phyloP scores from a whole-genome alignment of 2,113 vertebrate genomes.

The Sphyrna mokarran region DNA sequence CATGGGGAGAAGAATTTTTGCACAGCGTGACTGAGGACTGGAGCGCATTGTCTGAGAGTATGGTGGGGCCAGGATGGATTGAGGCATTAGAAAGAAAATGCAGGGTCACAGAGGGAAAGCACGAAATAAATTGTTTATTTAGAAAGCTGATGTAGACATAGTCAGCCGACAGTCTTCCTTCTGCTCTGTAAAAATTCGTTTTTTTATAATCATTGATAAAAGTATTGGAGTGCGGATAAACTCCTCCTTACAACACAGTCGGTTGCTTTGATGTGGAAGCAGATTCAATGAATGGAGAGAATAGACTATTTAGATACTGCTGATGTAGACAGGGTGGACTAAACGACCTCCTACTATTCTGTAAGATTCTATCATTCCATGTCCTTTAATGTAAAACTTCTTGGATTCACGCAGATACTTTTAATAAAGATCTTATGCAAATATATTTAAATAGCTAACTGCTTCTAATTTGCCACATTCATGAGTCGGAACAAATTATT shows the following conservation, averaged over 20 bases:
- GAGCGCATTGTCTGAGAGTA: no score
- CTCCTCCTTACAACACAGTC: background rate
- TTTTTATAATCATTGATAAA: background rate
- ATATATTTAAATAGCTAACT: slow-evolving; percentile 19
- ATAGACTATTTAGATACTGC: background rate
- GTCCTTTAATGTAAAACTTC: background rate
- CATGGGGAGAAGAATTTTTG: no score
- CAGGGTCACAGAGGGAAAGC: no score
- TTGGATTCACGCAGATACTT: background rate
- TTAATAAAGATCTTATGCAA: background rate
- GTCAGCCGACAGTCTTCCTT: no score
- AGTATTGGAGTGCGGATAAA: background rate
- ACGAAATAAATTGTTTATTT: no score
- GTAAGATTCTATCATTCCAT: background rate
- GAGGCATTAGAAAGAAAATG: no score
- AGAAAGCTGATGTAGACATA: no score
- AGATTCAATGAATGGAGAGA: background rate
- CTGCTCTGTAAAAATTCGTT: no score
- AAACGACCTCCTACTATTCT: background rate
- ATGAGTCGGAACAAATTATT: background rate
- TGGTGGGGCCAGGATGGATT: no score
- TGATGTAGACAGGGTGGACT: background rate
- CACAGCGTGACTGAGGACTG: no score
- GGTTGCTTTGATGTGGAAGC: background rate
- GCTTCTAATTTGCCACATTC: background rate